phyloP scores from a whole-genome alignment of 1,140 invertebrate genomes.

The Papilio aristodemus region DNA sequence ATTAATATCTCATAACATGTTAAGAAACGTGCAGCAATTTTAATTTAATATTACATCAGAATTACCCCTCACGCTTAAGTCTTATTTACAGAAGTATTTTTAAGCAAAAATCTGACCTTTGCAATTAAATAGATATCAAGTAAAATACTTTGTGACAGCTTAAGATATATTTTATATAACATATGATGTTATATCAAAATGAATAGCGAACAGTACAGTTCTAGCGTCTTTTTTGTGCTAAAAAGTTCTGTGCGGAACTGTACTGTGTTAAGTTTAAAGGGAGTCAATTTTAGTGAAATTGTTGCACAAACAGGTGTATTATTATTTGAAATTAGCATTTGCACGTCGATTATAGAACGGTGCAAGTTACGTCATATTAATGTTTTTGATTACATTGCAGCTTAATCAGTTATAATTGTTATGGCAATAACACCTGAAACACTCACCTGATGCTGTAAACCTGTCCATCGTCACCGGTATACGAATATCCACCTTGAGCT shows the following conservation, averaged over 20 bases:
- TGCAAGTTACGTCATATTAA: no score
- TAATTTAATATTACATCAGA: neutral
- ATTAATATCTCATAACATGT: neutral
- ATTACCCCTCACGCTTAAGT: neutral
- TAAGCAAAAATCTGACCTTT: neutral
- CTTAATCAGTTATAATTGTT: no score
- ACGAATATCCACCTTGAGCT: conserved; percentile 63
- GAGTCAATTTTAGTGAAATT: no score
- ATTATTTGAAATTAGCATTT: no score
- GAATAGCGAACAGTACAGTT: no score
- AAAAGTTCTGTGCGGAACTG: no score
- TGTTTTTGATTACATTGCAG: no score
- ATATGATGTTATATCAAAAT: neutral
- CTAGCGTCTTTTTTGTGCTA: no score
- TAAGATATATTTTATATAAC: neutral
- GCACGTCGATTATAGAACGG: no score
- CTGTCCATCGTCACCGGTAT: conserved; percentile 84
- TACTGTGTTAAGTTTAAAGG: no score
- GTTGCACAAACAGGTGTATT: no score
- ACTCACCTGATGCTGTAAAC: conserved; percentile 64
- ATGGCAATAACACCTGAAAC: no score
- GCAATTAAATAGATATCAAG: neutral
- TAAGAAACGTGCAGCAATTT: neutral
- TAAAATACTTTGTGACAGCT: neutral
- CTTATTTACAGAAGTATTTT: neutral